Conservation (phyloP, 1,140 invertebrate species). For the Drosophila funebris region DNA sequence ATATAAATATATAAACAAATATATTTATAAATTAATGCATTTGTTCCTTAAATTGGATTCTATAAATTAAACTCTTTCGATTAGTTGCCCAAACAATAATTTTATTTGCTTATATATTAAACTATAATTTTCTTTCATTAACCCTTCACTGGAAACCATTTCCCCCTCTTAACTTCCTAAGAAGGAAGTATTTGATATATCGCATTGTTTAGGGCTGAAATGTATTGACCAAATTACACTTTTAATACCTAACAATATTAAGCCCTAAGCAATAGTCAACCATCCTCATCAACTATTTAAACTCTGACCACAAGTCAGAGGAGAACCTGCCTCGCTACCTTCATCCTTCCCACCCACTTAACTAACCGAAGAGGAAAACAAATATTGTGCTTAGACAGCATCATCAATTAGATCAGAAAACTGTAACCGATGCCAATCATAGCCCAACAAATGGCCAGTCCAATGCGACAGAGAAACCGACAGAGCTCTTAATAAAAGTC, state of each 20-base stretch:
- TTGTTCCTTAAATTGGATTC: too few relatives aligned
- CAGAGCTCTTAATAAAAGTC: slow-evolving; percentile 73
- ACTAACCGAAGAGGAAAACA: slow-evolving; percentile 7
- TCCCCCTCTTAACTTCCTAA: background rate
- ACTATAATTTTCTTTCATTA: background rate
- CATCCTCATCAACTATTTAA: slow-evolving; percentile 26
- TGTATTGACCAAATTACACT: background rate
- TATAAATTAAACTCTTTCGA: too few relatives aligned
- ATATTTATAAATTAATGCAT: too few relatives aligned
- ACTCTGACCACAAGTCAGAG: slow-evolving; percentile 4
- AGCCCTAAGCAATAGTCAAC: background rate
- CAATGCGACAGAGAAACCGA: slow-evolving; percentile 43
- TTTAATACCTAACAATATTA: background rate
- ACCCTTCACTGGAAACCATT: too few relatives aligned
- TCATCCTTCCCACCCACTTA: background rate
- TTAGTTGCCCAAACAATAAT: too few relatives aligned
- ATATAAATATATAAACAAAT: too few relatives aligned
- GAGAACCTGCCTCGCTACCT: background rate
- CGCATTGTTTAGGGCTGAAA: background rate
- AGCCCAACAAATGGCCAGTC: slow-evolving; percentile 64
- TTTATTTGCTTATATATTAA: too few relatives aligned
- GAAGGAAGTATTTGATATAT: background rate
- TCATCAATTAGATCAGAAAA: slow-evolving; percentile 51
- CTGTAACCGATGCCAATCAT: slow-evolving; percentile 65
- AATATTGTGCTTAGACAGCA: slow-evolving; percentile 39